Base-by-base conservation (phyloP, 2,797 vertebrate genomes). In the Streptopelia turtur region DNA sequence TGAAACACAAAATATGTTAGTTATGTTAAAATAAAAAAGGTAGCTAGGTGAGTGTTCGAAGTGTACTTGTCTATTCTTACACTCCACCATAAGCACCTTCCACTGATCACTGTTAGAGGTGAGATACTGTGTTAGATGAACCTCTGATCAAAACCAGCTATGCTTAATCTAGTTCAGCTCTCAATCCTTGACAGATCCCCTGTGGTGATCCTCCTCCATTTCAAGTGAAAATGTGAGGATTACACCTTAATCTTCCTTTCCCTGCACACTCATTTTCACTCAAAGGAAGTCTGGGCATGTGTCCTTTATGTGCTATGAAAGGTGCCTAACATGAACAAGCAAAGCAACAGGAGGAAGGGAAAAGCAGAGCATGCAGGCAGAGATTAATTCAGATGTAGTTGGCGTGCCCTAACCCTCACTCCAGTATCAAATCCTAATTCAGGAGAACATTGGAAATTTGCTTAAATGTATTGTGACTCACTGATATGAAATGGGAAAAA, bases 381-480 rank as follows among this genome's bases (percentile, higher is more conserved):
- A 77, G 33, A 33, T 37, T 82, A 53, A 71, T 37, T 75, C 57
- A 64, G 27, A 25, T 27, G 28, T 22, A 53, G 13, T 21, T 0
- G 0, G 8, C 37, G 49, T 49, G 31, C 30, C 87, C 30, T 59
- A 55, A 83, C 20, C 7, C 43, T 91, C 35, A 24, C 5, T 83
- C 49, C 28, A 70, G 64, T 53, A 56, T 53, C 21, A 83, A 84
- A 74, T 2, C 5, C 10, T 43, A 35, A 66, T 57, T 66, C 45
- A 60, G 25, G 30, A 84, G 49, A 85, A 37, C 75, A 63, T 1
- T 33, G 14, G 24, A 45, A 66, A 89, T 89, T 85, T 96, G 16
- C 22, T 93, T 66, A 49, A 85, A 74, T 22, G 14, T 33, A 27
- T 91, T 45, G 35, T 64, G 52, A 83, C 49, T 95, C 71, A 68